Evolutionary conservation across 2,113 vertebrate genomes (phyloP).

Genomic region (Pterocles orientalis): DNA sequence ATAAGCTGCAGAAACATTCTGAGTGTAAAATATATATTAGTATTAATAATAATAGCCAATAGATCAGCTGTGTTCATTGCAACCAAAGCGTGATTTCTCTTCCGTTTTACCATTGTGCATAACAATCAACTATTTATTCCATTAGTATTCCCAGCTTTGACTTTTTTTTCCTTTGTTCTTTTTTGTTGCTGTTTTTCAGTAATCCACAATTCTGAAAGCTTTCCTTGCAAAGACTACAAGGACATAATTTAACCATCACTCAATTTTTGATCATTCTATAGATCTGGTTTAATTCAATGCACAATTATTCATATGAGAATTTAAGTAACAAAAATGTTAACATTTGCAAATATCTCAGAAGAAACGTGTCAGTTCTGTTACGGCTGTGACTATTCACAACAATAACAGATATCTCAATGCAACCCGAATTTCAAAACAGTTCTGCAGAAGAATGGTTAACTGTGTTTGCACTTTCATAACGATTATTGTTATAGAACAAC

Average conservation of each 20-base stretch:
- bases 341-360: not conserved
- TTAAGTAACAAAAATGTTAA: not conserved
- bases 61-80: not conserved
- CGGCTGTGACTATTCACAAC: not conserved
- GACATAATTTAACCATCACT: not conserved
- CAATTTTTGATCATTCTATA: not conserved
- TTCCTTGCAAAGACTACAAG: not conserved
- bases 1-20: not conserved
- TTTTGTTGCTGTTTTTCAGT: not conserved
- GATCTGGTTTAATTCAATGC: not conserved
- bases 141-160: not conserved
- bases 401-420: not conserved
- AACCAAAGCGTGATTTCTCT: not conserved
- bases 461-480: not conserved
- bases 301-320: not conserved
- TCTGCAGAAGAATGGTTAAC: not conserved
- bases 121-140: not conserved
- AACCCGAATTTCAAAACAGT: not conserved
- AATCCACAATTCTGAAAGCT: not conserved
- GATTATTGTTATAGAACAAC: not conserved
- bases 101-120: not conserved
- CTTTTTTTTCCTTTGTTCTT: no score
- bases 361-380: not conserved
- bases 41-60: not conserved
- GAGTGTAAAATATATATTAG: not conserved